Percentiles rank a stretch among this genome's conserved stretches.
These are phyloP conservation scores for Luperina testacea DNA, from an alignment of 2,888 invertebrate species.

Conservation along the genomic window DNA sequence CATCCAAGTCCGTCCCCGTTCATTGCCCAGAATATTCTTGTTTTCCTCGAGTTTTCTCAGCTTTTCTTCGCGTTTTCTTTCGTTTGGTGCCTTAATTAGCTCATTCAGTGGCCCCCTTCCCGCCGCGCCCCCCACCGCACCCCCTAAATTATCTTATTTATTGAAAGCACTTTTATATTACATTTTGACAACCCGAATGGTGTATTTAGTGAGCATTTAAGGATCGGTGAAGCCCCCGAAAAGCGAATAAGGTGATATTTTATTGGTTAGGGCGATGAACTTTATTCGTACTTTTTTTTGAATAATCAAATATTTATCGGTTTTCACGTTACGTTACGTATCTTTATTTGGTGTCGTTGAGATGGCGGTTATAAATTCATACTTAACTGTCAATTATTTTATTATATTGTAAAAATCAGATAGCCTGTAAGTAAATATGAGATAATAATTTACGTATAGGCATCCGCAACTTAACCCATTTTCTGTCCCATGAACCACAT, in stretches of 20 bases:
- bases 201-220: slow-evolving; percentile 83
- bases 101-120: slow-evolving; percentile 84
- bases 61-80: slow-evolving; percentile 90
- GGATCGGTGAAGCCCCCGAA: slow-evolving; percentile 57
- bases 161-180: slow-evolving; percentile 88
- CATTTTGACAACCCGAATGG: slow-evolving; percentile 82
- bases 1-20: slow-evolving; percentile 72
- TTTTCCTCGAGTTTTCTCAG: slow-evolving; percentile 88
- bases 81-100: slow-evolving; percentile 89
- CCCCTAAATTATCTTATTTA: slow-evolving; percentile 87
- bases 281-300: slow-evolving; percentile 58
- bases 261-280: slow-evolving; percentile 67
- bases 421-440: slow-evolving; percentile 18
- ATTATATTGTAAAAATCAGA: slow-evolving; percentile 13
- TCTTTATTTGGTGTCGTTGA: slow-evolving; percentile 43
- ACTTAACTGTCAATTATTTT: slow-evolving; percentile 9
- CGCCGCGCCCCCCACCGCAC: slow-evolving; percentile 67
- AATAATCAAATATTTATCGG: slow-evolving; percentile 68
- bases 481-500: too few relatives aligned
- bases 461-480: background rate
- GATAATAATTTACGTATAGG: background rate
- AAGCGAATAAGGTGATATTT: slow-evolving; percentile 69
- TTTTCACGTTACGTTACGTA: slow-evolving; percentile 52
- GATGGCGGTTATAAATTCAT: slow-evolving; percentile 10
- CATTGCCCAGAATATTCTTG: slow-evolving; percentile 85